Conservation (phyloP, 1,140 invertebrate species). For the Mycetomoellerius zeteki region DNA sequence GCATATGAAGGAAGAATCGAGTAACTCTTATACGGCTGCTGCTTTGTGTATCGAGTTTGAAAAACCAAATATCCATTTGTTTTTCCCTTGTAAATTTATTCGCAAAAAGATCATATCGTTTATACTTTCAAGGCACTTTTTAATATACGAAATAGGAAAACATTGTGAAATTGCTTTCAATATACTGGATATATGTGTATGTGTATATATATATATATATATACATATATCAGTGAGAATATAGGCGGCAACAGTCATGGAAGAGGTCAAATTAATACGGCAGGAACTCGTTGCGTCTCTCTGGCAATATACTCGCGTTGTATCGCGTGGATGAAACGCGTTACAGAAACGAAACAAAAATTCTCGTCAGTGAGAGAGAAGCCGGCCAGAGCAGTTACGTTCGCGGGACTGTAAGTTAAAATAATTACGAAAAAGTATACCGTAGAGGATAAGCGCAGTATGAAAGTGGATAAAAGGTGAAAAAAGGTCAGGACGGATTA, state of each 20-base stretch:
- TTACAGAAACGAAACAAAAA: conserved; percentile 56
- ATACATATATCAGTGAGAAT: neutral
- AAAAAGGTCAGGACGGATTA: conserved; percentile 57
- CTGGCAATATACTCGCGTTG: conserved; percentile 29
- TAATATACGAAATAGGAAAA: conserved; percentile 27
- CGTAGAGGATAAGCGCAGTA: conserved; percentile 53
- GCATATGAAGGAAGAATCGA: conserved; percentile 36
- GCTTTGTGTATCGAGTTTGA: conserved; percentile 19
- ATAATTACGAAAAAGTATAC: conserved; percentile 65
- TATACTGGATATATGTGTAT: neutral
- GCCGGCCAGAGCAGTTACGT: conserved; percentile 37
- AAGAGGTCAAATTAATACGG: conserved; percentile 46
- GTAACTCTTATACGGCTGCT: conserved; percentile 34
- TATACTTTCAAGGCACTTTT: neutral
- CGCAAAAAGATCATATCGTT: neutral
- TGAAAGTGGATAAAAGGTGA: conserved; percentile 62
- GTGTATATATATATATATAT: neutral
- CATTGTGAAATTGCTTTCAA: conserved; percentile 21
- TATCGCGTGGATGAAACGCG: conserved; percentile 45
- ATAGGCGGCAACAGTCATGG: conserved; percentile 10
- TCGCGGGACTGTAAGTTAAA: conserved; percentile 53
- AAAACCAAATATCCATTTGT: conserved; percentile 26
- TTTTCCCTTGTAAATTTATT: conserved; percentile 12
- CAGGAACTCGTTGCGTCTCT: conserved; percentile 15
- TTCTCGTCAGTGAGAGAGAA: conserved; percentile 39